Percentiles rank a stretch among this genome's conserved stretches.
Evolutionary conservation across 1,140 invertebrate species (phyloP).

Genomic region (Drosophila ogumai): DNA sequence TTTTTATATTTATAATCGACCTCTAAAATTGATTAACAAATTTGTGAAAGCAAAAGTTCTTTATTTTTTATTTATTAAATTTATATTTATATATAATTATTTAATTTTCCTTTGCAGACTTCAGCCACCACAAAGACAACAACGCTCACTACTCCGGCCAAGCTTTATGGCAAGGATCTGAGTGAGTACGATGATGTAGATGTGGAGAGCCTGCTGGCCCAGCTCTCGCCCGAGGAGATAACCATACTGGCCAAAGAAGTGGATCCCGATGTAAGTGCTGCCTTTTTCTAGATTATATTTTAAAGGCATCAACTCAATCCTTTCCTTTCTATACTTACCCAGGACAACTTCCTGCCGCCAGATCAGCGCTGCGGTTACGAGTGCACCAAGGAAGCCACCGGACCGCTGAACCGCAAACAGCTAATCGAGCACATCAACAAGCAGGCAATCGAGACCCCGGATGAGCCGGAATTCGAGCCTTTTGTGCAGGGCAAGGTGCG

Average conservation of each 20-base stretch:
- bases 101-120: constrained; percentile 87
- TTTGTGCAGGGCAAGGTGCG: constrained; percentile 94
- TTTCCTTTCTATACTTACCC: constrained; percentile 65
- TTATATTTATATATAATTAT: constrained; percentile 7
- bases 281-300: too few relatives aligned
- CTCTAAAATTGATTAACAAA: too few relatives aligned
- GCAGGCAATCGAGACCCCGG: constrained; percentile 98
- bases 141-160: constrained; percentile 94
- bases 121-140: constrained; percentile 93
- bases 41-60: too few relatives aligned
- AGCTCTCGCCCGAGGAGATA: constrained; percentile 97
- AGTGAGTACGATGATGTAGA: constrained; percentile 98
- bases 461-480: constrained; percentile 97
- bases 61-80: too few relatives aligned
- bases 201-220: constrained; percentile 97
- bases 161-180: constrained; percentile 96
- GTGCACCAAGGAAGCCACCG: constrained; percentile 97
- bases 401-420: constrained; percentile 97
- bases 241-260: constrained; percentile 99
- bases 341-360: constrained; percentile 98
- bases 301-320: background rate
- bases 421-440: constrained; percentile 99
- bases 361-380: constrained; percentile 97
- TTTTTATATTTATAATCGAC: too few relatives aligned
- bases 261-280: constrained; percentile 97